phyloP scores from a whole-genome alignment of 1,140 invertebrate species.

The Saccostrea glomerata region DNA sequence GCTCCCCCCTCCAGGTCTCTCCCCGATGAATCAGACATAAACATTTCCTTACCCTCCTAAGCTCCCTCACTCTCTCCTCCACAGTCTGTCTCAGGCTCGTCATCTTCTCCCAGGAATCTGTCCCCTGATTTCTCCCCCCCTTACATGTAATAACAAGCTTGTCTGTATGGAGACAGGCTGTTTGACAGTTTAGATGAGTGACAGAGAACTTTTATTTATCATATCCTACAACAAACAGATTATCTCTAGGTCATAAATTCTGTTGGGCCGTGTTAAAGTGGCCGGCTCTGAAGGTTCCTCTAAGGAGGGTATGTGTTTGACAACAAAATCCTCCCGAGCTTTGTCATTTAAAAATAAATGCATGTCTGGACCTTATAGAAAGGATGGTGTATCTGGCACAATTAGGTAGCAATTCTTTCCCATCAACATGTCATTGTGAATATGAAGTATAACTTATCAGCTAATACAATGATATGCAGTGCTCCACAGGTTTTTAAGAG shows the following conservation, averaged over 20 bases:
- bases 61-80: background rate
- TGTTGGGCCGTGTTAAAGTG: background rate
- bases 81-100: background rate
- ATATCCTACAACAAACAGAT: constrained; percentile 20
- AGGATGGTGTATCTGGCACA: background rate
- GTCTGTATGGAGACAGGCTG: background rate
- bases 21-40: too few species aligned
- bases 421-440: background rate
- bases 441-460: too few species aligned
- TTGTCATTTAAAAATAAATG: background rate
- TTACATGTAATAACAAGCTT: background rate
- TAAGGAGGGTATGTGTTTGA: background rate
- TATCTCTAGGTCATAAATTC: constrained; percentile 9
- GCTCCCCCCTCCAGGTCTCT: too few species aligned
- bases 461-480: background rate
- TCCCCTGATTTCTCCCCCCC: background rate
- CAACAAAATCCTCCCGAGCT: background rate
- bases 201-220: constrained; percentile 25
- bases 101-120: background rate
- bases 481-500: too few species aligned
- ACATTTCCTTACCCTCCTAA: background rate
- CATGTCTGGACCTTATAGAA: background rate
- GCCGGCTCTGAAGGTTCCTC: background rate
- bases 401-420: background rate
- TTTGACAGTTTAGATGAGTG: background rate